Evolutionary conservation across 1,140 invertebrate genomes (phyloP), one percentile per base, ranked within the genome.

Genomic region (Andrena cerasifolii): DNA sequence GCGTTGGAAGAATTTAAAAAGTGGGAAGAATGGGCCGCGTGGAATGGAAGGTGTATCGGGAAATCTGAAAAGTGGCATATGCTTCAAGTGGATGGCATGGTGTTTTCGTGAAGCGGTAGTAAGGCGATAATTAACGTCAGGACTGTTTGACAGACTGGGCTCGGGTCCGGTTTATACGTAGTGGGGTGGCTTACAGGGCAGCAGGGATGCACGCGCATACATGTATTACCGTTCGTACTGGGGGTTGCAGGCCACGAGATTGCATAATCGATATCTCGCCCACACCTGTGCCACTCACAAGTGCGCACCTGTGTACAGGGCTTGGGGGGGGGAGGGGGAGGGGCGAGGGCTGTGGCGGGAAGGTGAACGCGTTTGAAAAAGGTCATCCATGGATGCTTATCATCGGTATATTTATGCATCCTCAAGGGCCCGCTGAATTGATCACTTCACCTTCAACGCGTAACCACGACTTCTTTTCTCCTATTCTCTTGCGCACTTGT

Each of bases 231-330:
- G 74, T 66, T 78, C 66, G 79, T 85, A 74, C n/a, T n/a, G 54
- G 65, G 61, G 82, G 80, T 59, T 73, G 78, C 84, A 79, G 82
- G 56, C 79, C 73, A 58, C 72, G 76, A 89, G 87, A 90, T 91
- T 89, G 86, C 89, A 90, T 90, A 90, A 91, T 91, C 90, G 87
- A 91, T 91, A 90, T 83, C 49, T 78, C 68, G 59, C 58, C 73
- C 78, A 78, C 81, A 87, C 86, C 82, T 85, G 81, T 87, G 80
- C 84, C 77, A 78, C 80, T 80, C 84, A 74, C 70, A 68, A 80
- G 58, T 75, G 74, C 61, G 63, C 83, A 86, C 84, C 86, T 88
- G 86, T 78, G 78, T 58, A 78, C 77, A 67, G 18, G 1, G n/a
- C n/a, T n/a, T n/a, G n/a, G n/a, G n/a, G n/a, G n/a, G n/a, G n/a